Evolutionary conservation across 2,797 vertebrate genomes (phyloP).

Genomic region (Carcharodon carcharias): DNA sequence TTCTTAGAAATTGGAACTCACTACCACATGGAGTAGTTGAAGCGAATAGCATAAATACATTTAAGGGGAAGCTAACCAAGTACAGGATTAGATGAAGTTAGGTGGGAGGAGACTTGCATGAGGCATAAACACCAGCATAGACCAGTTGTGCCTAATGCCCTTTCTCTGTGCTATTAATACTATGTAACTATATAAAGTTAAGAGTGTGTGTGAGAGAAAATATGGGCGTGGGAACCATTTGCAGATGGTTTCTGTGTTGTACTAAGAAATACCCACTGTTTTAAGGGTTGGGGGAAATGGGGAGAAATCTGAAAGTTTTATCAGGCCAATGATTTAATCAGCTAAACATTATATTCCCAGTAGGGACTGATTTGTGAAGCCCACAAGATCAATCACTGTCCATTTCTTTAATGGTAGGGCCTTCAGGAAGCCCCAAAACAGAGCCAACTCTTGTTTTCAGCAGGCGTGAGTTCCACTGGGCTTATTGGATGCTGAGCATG

Average conservation of each 20-base stretch:
- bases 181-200: neutral
- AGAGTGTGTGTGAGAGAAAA: neutral
- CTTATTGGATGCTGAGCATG: neutral
- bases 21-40: neutral
- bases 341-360: neutral
- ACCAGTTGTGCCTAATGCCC: neutral
- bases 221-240: neutral
- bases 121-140: neutral
- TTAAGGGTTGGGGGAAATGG: neutral
- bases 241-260: neutral
- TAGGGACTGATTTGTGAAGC: neutral
- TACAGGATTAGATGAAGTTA: neutral
- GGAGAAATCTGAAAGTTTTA: neutral
- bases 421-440: neutral
- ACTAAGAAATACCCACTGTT: neutral
- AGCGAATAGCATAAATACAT: neutral
- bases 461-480: neutral
- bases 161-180: neutral
- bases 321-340: neutral
- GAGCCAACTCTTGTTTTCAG: neutral
- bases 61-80: neutral
- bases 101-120: neutral
- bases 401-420: neutral
- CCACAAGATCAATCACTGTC: neutral
- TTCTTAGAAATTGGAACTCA: neutral